Percentiles rank a stretch among this genome's conserved stretches.
These are phyloP conservation scores for Trididemnum clinides DNA, from an alignment of 23 tunicate genomes.

Conservation along the genomic window DNA sequence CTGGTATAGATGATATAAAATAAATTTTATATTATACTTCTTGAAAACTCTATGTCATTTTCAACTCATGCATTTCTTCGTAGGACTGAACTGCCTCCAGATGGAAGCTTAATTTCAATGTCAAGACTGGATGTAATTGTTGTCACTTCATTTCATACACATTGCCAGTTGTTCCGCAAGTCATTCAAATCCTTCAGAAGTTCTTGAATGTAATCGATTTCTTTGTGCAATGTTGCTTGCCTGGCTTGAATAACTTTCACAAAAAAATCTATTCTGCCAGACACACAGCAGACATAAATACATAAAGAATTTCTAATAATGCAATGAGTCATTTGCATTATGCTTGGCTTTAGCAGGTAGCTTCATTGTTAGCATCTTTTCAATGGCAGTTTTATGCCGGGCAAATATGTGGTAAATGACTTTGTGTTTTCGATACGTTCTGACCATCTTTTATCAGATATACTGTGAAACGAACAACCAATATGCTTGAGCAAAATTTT, in stretches of 20 bases:
- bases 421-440: too few species aligned
- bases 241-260: neutral
- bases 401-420: too few species aligned
- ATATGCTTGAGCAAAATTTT: too few species aligned
- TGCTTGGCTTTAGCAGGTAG: too few species aligned
- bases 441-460: too few species aligned
- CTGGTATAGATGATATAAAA: neutral
- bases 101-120: neutral
- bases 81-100: neutral
- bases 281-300: neutral
- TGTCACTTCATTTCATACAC: neutral
- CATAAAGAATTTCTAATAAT: neutral
- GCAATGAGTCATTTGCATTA: neutral
- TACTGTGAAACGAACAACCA: too few species aligned
- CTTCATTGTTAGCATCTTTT: too few species aligned
- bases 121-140: neutral
- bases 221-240: neutral
- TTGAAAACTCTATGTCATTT: neutral
- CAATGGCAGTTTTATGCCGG: too few species aligned
- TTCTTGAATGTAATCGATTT: neutral
- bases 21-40: neutral
- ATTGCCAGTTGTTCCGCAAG: neutral
- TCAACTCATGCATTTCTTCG: neutral
- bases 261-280: neutral
- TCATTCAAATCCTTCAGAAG: neutral